Evolutionary conservation across 2,113 vertebrate genomes (phyloP), one percentile per base, ranked within the genome.

Genomic region (Neodontobutis hainanensis): DNA sequence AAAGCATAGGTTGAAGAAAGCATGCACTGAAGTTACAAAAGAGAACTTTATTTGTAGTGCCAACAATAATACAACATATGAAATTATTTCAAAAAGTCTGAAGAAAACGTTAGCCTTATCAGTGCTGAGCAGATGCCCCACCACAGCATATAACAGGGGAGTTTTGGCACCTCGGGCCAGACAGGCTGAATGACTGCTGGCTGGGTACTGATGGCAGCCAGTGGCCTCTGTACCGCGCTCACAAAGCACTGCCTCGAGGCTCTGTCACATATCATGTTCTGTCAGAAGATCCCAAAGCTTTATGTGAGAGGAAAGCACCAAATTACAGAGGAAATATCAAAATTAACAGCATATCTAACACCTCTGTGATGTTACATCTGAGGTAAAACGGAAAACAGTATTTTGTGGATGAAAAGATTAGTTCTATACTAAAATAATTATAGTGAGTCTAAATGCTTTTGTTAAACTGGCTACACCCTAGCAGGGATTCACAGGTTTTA

Each of bases 41-140:
- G 16, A 53, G 42, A 46, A 62, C 44, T 62, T 35, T 68, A 70
- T 71, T 53, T 11, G 34, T 50, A 52, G 68, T 75, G 80, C 53
- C 56, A 43, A 55, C 43, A 77, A 68, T 11, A 84, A 63, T 64
- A 76, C 71, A 70, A 53, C 47, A 81, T 76, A 58, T 76, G 85
- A 84, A 89, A 90, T 84, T 81, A 86, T 73, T 53, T 67, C 40
- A 51, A 83, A 84, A 82, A 70, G 62, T 60, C 66, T 60, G 55
- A 79, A 81, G 70, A 36, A 74, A 35, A 76, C 61, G 66, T 55
- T 47, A 82, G 69, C 62, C 86, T 89, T 91, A 92, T 92, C 89
- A 59, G 49, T n/a, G 5, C 58, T 27, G 46, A 80, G 70, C 90
- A 92, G 89, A 89, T 86, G 70, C 65, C 61, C 75, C 65, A 78